Base-by-base conservation (phyloP, 2,888 invertebrate species). In the Amaurobius ferox region DNA sequence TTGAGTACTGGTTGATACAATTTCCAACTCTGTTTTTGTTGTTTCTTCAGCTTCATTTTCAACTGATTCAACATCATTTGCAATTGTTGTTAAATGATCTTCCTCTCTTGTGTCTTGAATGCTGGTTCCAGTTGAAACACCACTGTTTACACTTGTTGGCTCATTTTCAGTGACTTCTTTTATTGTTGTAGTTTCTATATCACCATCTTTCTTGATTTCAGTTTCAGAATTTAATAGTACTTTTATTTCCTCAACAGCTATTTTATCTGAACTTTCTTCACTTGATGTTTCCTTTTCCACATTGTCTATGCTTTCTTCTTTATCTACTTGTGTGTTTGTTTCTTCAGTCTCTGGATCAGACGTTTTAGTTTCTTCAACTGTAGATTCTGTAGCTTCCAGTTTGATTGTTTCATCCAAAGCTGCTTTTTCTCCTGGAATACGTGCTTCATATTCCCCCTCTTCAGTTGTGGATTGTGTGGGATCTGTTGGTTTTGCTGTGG, bases 311-410 rank as follows among this genome's bases (percentile, higher is more conserved):
- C 29, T 44, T 29, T 30, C 32, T 29, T 30, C 32, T 32, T 29
- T 66, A 67, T 67, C 67, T 77, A 61, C 29, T 23, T 40, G 16
- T 16, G 73, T n/a, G 29, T 11, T 30, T 16, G 19, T 66, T 66
- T 66, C 66, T 30, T 66, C 30, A 66, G n/a, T 66, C 32, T 32
- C 26, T n/a, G 19, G n/a, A 29, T 66, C 19, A n/a, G n/a, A n/a
- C 2, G 16, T 7, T 16, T 32, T 66, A 32, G n/a, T 19, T 16
- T 66, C 29, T 9, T 66, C 66, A 2, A 16, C n/a, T 6, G 16
- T 32, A n/a, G n/a, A 66, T n/a, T 66, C 16, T 11, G 32, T n/a
- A n/a, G 32, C 13, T 32, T 66, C n/a, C 66, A 19, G 32, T 9
- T n/a, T n/a, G n/a, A n/a, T n/a, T n/a, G n/a, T n/a, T n/a, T n/a